A percentile compares a stretch with the other conserved stretches of the same genome.
Conservation (phyloP, 2,113 vertebrate species). For the Triplophysa siluroides region DNA sequence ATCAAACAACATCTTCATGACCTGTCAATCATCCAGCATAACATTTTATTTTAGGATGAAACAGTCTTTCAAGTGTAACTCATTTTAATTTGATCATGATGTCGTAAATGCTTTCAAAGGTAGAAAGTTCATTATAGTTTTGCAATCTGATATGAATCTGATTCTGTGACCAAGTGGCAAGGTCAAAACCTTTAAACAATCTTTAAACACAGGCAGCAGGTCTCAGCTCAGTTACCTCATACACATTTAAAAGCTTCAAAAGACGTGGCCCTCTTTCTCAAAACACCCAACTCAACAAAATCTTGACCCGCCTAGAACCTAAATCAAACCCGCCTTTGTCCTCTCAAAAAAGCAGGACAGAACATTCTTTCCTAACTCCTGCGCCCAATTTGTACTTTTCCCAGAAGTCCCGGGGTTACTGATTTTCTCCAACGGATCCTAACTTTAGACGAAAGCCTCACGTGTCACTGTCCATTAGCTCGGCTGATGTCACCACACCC, state of each 20-base stretch:
- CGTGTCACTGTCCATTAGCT: constrained; percentile 47
- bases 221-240: not conserved
- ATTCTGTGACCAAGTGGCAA: no score
- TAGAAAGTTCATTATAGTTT: no score
- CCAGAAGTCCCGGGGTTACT: constrained; percentile 29
- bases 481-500: constrained; percentile 28
- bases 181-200: no score
- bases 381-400: constrained; percentile 52
- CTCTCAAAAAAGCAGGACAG: not conserved
- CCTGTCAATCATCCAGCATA: constrained; percentile 70
- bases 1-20: constrained; percentile 93
- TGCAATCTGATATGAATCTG: no score
- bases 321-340: constrained; percentile 11
- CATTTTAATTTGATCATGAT: no score
- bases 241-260: not conserved
- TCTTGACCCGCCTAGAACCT: not conserved
- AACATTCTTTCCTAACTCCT: constrained; percentile 29
- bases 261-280: not conserved
- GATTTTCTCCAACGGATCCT: constrained; percentile 48
- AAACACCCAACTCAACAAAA: not conserved
- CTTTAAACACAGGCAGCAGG: no score
- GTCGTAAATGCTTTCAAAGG: no score
- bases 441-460: constrained; percentile 55
- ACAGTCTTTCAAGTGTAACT: no score
- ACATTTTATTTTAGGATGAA: not conserved